These are phyloP conservation scores for Rhynchophorus ferrugineus DNA, from an alignment of 1,140 invertebrate species.

Conservation along the genomic window DNA sequence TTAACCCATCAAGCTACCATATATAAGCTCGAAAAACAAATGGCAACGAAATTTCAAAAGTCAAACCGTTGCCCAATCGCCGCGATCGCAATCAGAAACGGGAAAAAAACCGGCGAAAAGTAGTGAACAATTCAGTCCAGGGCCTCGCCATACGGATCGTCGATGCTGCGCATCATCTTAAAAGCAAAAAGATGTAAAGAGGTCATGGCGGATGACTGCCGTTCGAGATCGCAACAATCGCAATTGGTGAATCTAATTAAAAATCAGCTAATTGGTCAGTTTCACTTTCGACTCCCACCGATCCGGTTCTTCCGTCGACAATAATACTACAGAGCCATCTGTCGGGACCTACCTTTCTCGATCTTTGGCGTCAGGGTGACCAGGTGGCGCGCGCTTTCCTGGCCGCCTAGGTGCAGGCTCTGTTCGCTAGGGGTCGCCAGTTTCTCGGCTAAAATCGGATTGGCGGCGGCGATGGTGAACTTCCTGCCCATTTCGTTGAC, in stretches of 20 bases:
- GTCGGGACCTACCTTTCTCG: slow-evolving; percentile 37
- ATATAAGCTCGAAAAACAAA: too few species aligned
- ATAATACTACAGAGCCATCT: background rate
- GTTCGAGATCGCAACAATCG: background rate
- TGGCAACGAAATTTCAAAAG: too few species aligned
- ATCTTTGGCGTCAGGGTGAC: slow-evolving; percentile 39
- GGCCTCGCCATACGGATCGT: too few species aligned
- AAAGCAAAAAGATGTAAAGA: background rate
- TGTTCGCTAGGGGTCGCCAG: slow-evolving; percentile 49
- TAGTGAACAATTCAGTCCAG: too few species aligned
- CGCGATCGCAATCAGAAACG: too few species aligned
- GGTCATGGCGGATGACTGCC: background rate
- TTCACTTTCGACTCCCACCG: background rate
- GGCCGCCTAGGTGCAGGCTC: slow-evolving; percentile 22
- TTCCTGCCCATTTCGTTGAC: slow-evolving; percentile 47
- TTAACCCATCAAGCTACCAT: too few species aligned
- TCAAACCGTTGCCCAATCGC: too few species aligned
- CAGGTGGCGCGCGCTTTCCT: slow-evolving; percentile 29
- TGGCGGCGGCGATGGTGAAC: slow-evolving; percentile 73
- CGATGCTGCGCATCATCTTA: background rate
- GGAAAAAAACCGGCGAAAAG: too few species aligned
- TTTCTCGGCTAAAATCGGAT: slow-evolving; percentile 67
- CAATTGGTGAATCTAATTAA: background rate
- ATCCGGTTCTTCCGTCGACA: background rate
- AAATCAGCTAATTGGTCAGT: background rate